Percentiles rank a stretch among this genome's conserved stretches.
These are phyloP conservation scores for Auanema sp. DNA, from an alignment of 2,888 invertebrate species.

Conservation along the genomic window DNA sequence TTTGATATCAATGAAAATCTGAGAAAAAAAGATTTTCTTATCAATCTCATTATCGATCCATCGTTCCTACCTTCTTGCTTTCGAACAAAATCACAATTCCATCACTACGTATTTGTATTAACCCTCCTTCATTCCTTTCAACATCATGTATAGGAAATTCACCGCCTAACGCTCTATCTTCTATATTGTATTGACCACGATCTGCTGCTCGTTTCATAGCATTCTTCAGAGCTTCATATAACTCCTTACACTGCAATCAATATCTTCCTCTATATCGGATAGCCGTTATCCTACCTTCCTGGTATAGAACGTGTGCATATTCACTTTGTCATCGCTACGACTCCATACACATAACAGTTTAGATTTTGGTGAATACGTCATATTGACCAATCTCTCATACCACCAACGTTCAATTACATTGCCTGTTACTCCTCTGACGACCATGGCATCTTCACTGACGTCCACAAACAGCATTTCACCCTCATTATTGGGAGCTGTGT, in stretches of 20 bases:
- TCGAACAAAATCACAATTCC: conserved; percentile 98
- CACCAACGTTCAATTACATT: conserved; percentile 80
- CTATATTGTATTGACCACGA: conserved; percentile 70
- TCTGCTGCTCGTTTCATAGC: conserved; percentile 87
- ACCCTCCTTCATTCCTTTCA: conserved; percentile 87
- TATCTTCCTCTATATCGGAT: too few species aligned
- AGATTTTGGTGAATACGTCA: conserved; percentile 99
- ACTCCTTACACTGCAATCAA: conserved; percentile 82
- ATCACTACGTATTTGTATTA: conserved; percentile 80
- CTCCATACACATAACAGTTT: conserved; percentile 86
- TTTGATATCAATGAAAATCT: conserved; percentile 98
- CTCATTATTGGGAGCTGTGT: conserved; percentile 87
- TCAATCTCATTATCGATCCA: too few species aligned
- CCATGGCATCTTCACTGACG: conserved; percentile 84
- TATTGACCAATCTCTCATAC: conserved; percentile 97
- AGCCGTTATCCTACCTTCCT: conserved; percentile 82
- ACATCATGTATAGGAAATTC: conserved; percentile 99
- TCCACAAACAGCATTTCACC: conserved; percentile 74
- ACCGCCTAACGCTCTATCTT: conserved; percentile 72
- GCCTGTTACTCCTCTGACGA: conserved; percentile 71
- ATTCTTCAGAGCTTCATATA: conserved; percentile 97
- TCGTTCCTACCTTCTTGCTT: conserved; percentile 84
- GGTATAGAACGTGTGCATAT: conserved; percentile 96
- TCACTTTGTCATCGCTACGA: conserved; percentile 80
- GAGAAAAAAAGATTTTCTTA: background rate